These are phyloP conservation scores for Polietes domitor DNA, from an alignment of 2,888 invertebrate genomes.

Conservation along the genomic window DNA sequence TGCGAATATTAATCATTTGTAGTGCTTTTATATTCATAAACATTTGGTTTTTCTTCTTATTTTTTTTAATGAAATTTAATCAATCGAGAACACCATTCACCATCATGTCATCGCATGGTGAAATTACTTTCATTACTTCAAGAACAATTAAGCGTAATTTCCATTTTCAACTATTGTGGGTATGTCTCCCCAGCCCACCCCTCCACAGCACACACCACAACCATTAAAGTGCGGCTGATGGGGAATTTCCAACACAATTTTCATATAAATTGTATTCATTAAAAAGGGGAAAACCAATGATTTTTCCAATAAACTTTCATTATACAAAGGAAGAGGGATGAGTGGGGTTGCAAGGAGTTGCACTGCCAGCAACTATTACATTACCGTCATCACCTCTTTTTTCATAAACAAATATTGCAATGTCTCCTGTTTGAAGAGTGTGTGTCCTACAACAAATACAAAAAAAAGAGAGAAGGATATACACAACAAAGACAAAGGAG, in stretches of 20 bases:
- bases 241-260: not conserved
- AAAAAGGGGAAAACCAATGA: not conserved
- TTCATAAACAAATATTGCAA: not conserved
- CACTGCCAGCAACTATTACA: not conserved
- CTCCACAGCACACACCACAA: no score
- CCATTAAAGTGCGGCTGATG: not conserved
- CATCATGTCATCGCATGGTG: not conserved
- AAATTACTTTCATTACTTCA: not conserved
- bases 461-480: not conserved
- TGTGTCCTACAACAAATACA: no score
- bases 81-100: not conserved
- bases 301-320: not conserved
- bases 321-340: no score
- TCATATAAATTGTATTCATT: not conserved
- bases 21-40: no score
- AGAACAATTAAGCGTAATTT: constrained; percentile 2
- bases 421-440: not conserved
- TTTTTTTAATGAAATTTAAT: not conserved
- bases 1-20: no score
- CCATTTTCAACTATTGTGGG: not conserved
- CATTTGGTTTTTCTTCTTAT: no score
- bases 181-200: no score
- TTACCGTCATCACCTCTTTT: not conserved
- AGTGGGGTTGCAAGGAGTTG: no score
- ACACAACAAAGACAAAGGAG: not conserved